A percentile compares a stretch with the other conserved stretches of the same genome.
Conservation (phyloP, 2,888 invertebrate species). For the Tuberolachnus salignus region DNA sequence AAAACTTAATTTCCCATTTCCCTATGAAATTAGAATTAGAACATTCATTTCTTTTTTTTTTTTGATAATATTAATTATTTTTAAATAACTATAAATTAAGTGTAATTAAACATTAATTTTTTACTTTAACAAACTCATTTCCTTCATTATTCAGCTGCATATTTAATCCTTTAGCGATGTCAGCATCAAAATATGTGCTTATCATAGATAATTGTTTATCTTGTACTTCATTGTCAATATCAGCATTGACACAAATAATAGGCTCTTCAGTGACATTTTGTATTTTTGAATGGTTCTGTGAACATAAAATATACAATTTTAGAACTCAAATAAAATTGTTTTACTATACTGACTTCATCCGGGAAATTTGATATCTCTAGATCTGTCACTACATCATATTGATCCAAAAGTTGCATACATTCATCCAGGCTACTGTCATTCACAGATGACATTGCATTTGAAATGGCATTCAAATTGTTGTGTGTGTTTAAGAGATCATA, state of each 20-base stretch:
- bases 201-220: not conserved
- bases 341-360: slow-evolving; percentile 6
- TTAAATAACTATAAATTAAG: not conserved
- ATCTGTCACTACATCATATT: slow-evolving; percentile 44
- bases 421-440: slow-evolving; percentile 38
- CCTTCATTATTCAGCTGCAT: too few relatives aligned
- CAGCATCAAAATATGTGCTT: not conserved
- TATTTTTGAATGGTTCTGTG: slow-evolving; percentile 13
- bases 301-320: not conserved
- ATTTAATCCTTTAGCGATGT: not conserved
- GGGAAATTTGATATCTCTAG: slow-evolving; percentile 23
- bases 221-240: not conserved
- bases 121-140: too few relatives aligned
- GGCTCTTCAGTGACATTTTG: not conserved
- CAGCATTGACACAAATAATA: not conserved
- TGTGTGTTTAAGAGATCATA: not conserved
- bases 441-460: not conserved
- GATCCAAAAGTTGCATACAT: slow-evolving; percentile 37
- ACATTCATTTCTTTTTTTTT: too few relatives aligned
- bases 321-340: not conserved
- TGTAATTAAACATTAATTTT: not conserved
- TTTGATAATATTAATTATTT: not conserved
- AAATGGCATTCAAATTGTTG: not conserved
- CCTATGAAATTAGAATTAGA: slow-evolving; percentile 1
- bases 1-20: not conserved